Evolutionary conservation across 2,888 invertebrate species (phyloP), one percentile per base, ranked within the genome.

Genomic region (Nycteola revayana): DNA sequence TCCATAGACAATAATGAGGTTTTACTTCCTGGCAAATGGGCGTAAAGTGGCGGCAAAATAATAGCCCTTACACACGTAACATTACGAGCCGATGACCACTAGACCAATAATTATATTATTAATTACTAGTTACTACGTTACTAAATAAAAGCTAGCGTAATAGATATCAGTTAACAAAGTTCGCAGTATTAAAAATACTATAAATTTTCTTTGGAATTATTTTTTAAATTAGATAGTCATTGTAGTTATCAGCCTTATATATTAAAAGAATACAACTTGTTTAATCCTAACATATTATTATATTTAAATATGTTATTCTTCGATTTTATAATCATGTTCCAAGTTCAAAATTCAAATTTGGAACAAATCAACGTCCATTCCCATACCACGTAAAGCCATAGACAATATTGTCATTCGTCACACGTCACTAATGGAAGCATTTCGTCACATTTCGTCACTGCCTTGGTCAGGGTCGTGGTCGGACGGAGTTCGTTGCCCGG

Each of bases 391-490:
- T 49, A 45, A 21, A 21, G n/a, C 7, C 21, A 7, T 21, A n/a
- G 24, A 21, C 31, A 36, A 49, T n/a, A n/a, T 49, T 41, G 45
- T 44, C 26, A 48, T 48, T 49, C 48, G 27, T 18, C 7, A 32
- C 48, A 41, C 48, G 48, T 48, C 42, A 51, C 25, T 49, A 47
- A 49, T 54, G 47, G 40, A 40, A 47, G 60, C 40, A 51, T 36
- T 41, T 41, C 52, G 45, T 18, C 18, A 42, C 47, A 46, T 21
- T 21, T 21, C 41, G 46, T 41, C 44, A 49, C 38, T 5, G 21
- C 63, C 53, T 55, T 60, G 75, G 76, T 77, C 77, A 77, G 75
- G 77, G 79, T 66, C 79, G 66, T 75, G 66, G 64, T 63, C 58
- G 42, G 43, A 34, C 28, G 14, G 66, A 66, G 83, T 72, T 80